Evolutionary conservation across 2,888 invertebrate genomes (phyloP).

Genomic region (Pardosa pseudoannulata): DNA sequence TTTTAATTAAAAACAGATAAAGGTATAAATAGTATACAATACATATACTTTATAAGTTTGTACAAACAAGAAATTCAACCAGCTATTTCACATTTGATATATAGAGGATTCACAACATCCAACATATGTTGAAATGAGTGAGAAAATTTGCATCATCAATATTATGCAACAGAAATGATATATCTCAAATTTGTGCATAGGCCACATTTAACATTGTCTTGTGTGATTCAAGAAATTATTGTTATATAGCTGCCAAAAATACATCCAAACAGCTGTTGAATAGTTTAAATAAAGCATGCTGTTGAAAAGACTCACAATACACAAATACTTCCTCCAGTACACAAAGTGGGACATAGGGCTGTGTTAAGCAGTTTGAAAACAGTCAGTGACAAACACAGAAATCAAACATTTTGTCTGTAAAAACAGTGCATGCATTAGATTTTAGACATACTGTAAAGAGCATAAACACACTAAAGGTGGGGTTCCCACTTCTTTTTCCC

Average conservation of each 20-base stretch:
- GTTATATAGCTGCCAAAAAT: constrained; percentile 67
- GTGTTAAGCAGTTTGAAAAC: constrained; percentile 27
- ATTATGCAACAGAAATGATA: constrained; percentile 63
- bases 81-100: constrained; percentile 52
- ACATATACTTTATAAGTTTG: constrained; percentile 42
- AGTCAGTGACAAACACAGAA: constrained; percentile 13
- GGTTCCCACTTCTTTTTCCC: background rate
- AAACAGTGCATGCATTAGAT: constrained; percentile 44
- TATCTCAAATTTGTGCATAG: constrained; percentile 69
- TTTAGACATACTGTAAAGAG: constrained; percentile 18
- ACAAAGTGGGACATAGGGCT: constrained; percentile 53
- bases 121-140: constrained; percentile 64
- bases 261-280: constrained; percentile 66
- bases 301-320: constrained; percentile 54
- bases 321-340: constrained; percentile 38
- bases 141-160: constrained; percentile 48
- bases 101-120: constrained; percentile 50
- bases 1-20: constrained; percentile 25
- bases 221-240: constrained; percentile 62
- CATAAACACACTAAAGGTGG: constrained; percentile 18
- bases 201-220: constrained; percentile 68
- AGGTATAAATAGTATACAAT: constrained; percentile 28
- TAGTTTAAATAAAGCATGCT: constrained; percentile 66
- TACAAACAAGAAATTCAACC: constrained; percentile 51
- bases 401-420: constrained; percentile 29